Evolutionary conservation across 2,113 vertebrate genomes (phyloP).

Genomic region (Myotis yumanensis): DNA sequence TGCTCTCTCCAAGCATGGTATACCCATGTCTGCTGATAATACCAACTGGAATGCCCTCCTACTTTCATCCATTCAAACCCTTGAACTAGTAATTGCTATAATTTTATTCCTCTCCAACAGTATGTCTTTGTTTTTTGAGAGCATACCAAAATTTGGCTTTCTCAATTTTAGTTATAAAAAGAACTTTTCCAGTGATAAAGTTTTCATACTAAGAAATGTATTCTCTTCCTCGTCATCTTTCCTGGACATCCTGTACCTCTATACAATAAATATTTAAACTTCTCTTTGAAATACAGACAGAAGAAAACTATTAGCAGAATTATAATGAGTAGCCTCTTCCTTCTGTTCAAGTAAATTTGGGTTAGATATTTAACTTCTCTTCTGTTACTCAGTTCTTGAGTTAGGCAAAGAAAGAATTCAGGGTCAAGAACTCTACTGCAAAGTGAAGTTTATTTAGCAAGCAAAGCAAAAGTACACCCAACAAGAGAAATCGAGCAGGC

Average conservation of each 20-base stretch:
- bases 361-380: constrained; percentile 31
- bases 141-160: not conserved
- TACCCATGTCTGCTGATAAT: not conserved
- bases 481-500: not conserved
- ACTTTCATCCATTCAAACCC: not conserved
- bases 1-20: not conserved
- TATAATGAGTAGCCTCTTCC: not conserved
- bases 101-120: not conserved
- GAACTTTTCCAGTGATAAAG: not conserved
- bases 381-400: not conserved
- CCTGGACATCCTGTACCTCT: not conserved
- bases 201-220: constrained; percentile 1
- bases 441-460: not conserved
- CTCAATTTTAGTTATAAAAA: not conserved
- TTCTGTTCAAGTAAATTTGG: not conserved
- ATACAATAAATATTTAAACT: constrained; percentile 30
- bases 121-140: not conserved
- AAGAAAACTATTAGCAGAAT: constrained; percentile 12
- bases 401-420: not conserved
- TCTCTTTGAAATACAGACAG: constrained; percentile 3
- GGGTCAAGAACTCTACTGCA: not conserved
- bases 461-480: not conserved
- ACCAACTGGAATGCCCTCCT: not conserved
- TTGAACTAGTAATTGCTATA: constrained; percentile 7
- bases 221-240: not conserved